A percentile compares a stretch with the other conserved stretches of the same genome.
phyloP scores from a whole-genome alignment of 2,888 invertebrate species.

The Diaprepes abbreviatus region DNA sequence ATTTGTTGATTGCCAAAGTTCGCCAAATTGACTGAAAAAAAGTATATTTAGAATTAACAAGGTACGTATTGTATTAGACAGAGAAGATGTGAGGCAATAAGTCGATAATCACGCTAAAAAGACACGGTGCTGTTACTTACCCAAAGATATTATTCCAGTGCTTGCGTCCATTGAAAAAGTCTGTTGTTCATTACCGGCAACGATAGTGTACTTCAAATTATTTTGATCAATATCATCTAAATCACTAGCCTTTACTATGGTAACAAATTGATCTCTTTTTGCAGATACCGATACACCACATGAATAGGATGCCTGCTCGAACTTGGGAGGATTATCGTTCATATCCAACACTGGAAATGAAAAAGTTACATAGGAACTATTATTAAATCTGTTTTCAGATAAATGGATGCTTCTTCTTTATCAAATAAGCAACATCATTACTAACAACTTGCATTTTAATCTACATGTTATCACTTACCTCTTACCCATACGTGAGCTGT shows the following conservation, averaged over 20 bases:
- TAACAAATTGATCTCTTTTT: constrained; percentile 88
- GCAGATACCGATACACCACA: constrained; percentile 86
- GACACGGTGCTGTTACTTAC: no score
- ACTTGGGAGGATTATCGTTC: constrained; percentile 91
- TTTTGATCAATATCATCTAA: constrained; percentile 84
- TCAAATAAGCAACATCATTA: no score
- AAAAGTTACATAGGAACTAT: no score
- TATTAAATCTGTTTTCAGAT: no score
- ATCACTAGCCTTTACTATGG: constrained; percentile 90
- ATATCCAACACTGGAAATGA: constrained; percentile 80
- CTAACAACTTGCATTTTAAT: no score
- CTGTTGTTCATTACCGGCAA: constrained; percentile 84
- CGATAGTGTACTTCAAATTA: constrained; percentile 84
- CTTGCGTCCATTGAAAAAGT: constrained; percentile 77
- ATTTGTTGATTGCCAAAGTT: constrained; percentile 74
- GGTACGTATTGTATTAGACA: no score
- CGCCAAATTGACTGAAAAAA: constrained; percentile 75
- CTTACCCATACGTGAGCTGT: constrained; percentile 87
- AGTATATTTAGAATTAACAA: no score
- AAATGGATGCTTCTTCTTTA: no score
- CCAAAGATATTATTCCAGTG: constrained; percentile 75
- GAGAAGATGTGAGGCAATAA: no score
- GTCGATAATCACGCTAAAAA: no score
- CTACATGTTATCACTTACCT: constrained; percentile 67
- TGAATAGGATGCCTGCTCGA: constrained; percentile 85